Evolutionary conservation across 2,113 vertebrate species (phyloP).

Genomic region (Stigmatopora nigra): DNA sequence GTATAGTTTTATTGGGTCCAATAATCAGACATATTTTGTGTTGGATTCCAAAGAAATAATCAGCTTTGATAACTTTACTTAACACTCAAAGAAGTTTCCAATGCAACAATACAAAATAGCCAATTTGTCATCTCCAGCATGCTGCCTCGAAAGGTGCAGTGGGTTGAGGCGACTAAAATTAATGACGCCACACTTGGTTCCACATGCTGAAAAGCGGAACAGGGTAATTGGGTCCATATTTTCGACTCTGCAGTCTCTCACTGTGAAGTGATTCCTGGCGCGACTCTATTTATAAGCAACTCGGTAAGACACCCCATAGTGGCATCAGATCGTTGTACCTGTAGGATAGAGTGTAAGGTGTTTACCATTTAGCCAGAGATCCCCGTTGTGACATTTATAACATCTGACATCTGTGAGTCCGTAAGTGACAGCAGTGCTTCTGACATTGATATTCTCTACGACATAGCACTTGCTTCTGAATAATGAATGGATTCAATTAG

Average conservation of each 20-base stretch:
- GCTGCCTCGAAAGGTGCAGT: neutral
- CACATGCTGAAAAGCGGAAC: neutral
- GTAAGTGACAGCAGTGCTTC: slow-evolving; percentile 10
- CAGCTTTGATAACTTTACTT: neutral
- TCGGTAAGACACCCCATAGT: neutral
- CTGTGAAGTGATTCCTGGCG: neutral
- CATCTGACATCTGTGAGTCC: slow-evolving; percentile 1
- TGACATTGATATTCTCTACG: slow-evolving; percentile 28
- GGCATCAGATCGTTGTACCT: neutral
- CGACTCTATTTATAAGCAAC: neutral
- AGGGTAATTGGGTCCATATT: slow-evolving; percentile 4
- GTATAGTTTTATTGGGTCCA: neutral
- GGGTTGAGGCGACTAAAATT: neutral
- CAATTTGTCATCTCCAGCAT: slow-evolving; percentile 1
- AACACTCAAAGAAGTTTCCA: neutral
- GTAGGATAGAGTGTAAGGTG: neutral
- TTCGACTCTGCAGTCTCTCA: neutral
- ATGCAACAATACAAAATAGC: neutral
- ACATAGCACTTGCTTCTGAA: slow-evolving; percentile 36
- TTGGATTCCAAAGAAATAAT: neutral
- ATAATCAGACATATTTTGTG: neutral
- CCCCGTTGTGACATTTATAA: neutral
- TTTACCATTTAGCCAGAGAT: neutral
- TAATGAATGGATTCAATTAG: slow-evolving; percentile 48
- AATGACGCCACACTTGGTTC: neutral